Evolutionary conservation across 2,888 invertebrate species (phyloP), one percentile per base, ranked within the genome.

Genomic region (Drosophila helvetica): DNA sequence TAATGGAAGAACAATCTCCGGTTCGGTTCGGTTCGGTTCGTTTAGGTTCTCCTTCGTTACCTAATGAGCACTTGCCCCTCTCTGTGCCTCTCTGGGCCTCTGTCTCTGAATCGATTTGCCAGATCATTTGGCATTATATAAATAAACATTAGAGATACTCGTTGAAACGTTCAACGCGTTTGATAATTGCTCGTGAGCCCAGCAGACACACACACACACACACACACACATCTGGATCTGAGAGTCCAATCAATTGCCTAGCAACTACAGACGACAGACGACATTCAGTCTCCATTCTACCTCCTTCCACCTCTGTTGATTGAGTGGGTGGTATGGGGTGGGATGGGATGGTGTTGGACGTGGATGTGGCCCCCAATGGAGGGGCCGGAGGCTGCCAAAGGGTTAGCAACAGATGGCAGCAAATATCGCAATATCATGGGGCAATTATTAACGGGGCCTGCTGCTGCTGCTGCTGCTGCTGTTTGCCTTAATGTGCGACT

Each of bases 131-230:
- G 53, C 51, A 7, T 54, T 75, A 75, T 75, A 80, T 88, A 72
- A 86, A 88, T 88, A 82, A 79, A 84, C 66, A 80, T 75, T 65
- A 75, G 82, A 65, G 64, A 33, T 9, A 63, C 87, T 74, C 74
- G 62, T 84, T 89, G 75, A 80, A 76, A 75, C 38, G 38, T 38
- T 38, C 38, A n/a, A n/a, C 6, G 38, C 38, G 38, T n/a, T 80
- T 72, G 61, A 67, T 78, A 77, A 88, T 88, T 74, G 61, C 75
- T 74, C 70, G 56, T 68, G 61, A 72, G 86, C 33, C 33, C 22
- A 3, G 0, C 22, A 22, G 4, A 22, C 22, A 22, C 22, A 22
- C 22, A 22, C 3, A 22, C 22, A 22, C 22, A 22, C 22, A 22
- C 22, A 22, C 3, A 22, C 22, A 33, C 86, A 82, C 66, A 77